Evolutionary conservation across 2,888 invertebrate species (phyloP).

Genomic region (Agrilus biguttatus): DNA sequence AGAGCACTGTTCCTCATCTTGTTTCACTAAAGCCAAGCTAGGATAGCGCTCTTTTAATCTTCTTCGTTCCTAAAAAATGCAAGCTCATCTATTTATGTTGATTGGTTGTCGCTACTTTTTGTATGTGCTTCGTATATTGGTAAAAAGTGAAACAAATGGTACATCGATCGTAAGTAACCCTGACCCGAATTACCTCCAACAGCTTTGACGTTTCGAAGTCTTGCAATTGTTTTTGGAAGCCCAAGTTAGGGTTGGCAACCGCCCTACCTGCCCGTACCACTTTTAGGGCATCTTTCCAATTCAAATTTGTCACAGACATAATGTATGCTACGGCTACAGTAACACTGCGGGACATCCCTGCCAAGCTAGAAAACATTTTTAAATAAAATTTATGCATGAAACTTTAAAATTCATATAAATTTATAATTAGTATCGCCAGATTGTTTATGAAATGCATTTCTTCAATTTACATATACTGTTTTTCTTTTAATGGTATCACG

Average conservation of each 20-base stretch:
- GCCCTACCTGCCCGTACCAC: constrained; percentile 83
- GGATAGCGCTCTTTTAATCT: constrained; percentile 75
- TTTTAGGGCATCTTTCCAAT: constrained; percentile 86
- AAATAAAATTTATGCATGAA: background rate
- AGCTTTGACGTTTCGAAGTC: constrained; percentile 75
- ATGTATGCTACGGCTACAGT: constrained; percentile 93
- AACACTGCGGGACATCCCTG: constrained; percentile 93
- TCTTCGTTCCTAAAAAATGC: constrained; percentile 53
- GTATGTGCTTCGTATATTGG: background rate
- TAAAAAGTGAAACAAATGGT: background rate
- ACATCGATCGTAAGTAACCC: background rate
- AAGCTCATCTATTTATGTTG: background rate
- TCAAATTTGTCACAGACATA: constrained; percentile 81
- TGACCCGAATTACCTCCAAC: constrained; percentile 43
- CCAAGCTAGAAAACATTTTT: constrained; percentile 47
- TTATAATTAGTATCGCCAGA: no score
- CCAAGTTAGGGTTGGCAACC: constrained; percentile 91
- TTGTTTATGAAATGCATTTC: no score
- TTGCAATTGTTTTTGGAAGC: constrained; percentile 87
- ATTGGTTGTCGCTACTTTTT: background rate
- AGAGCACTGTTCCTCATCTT: constrained; percentile 62
- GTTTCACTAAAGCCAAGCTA: constrained; percentile 54
- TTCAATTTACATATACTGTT: no score
- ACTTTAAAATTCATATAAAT: background rate
- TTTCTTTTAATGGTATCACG: no score